phyloP scores from a whole-genome alignment of 1,140 invertebrate species.

The Acromyrmex heyeri region DNA sequence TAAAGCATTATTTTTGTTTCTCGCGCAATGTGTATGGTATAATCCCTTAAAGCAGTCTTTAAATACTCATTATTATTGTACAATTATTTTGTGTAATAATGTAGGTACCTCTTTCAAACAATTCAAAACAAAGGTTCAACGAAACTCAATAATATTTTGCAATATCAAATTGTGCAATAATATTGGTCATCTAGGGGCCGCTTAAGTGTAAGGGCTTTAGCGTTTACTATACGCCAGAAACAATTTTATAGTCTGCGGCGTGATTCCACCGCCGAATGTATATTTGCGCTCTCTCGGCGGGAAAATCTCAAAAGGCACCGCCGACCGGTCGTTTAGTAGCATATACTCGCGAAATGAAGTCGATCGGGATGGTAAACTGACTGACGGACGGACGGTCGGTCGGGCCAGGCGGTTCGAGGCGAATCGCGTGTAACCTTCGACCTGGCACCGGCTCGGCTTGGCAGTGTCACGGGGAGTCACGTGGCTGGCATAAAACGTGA shows the following conservation, averaged over 20 bases:
- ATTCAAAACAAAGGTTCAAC: too few species aligned
- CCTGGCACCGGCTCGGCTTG: constrained; percentile 79
- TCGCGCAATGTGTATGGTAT: too few species aligned
- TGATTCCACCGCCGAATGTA: constrained; percentile 14
- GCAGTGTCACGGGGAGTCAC: constrained; percentile 84
- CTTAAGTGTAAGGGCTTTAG: not conserved
- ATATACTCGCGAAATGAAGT: constrained; percentile 66
- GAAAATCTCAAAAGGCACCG: constrained; percentile 67
- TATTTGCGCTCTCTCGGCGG: constrained; percentile 56
- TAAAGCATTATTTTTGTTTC: not conserved
- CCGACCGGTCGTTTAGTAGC: constrained; percentile 45
- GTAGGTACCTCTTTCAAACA: too few species aligned
- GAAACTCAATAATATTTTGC: too few species aligned
- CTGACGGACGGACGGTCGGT: constrained; percentile 62
- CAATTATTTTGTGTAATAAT: too few species aligned
- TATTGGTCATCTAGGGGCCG: too few species aligned
- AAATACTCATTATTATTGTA: too few species aligned
- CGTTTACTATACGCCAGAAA: not conserved
- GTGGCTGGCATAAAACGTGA: constrained; percentile 85
- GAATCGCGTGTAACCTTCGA: constrained; percentile 81
- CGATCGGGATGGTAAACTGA: constrained; percentile 67
- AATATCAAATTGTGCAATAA: too few species aligned
- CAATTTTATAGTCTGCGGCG: constrained; percentile 51
- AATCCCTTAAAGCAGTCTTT: too few species aligned
- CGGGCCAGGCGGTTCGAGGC: constrained; percentile 74